Evolutionary conservation across 2,888 invertebrate species (phyloP).

Genomic region (Idaea dimidiata): DNA sequence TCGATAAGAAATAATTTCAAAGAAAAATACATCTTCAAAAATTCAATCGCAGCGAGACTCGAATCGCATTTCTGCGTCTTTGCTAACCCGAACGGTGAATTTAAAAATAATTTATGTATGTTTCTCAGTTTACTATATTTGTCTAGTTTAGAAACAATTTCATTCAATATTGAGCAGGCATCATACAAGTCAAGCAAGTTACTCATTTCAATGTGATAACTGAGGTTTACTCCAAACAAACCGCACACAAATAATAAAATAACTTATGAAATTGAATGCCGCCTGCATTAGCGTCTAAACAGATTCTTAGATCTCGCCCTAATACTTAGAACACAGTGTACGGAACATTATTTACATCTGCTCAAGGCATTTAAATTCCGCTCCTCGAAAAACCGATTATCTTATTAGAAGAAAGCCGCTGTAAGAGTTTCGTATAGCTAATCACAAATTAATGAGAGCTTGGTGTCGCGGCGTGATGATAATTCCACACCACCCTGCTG

Average conservation of each 20-base stretch:
- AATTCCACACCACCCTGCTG: slow-evolving; percentile 73
- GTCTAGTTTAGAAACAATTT: no score
- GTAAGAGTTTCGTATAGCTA: slow-evolving; percentile 69
- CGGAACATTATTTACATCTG: slow-evolving; percentile 50
- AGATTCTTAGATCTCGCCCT: slow-evolving; percentile 28
- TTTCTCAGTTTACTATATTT: no score
- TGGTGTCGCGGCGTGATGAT: slow-evolving; percentile 72
- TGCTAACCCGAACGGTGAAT: no score
- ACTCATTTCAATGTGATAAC: no score
- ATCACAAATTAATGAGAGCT: slow-evolving; percentile 79
- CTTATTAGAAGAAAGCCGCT: slow-evolving; percentile 73
- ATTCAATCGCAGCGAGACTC: no score
- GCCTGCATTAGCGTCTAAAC: slow-evolving; percentile 2
- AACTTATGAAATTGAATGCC: no score
- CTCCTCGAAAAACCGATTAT: slow-evolving; percentile 67
- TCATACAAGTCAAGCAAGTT: no score
- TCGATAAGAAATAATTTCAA: not conserved
- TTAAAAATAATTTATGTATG: no score
- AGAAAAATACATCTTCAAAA: slow-evolving; percentile 18
- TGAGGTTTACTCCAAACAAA: no score
- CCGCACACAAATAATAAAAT: no score
- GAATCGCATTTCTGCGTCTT: no score
- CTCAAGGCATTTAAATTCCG: slow-evolving; percentile 48
- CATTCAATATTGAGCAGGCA: no score
- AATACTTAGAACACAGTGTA: slow-evolving; percentile 19